A percentile compares a stretch with the other conserved stretches of the same genome.
Evolutionary conservation across 1,140 invertebrate species (phyloP).

Genomic region (Sitophilus oryzae): DNA sequence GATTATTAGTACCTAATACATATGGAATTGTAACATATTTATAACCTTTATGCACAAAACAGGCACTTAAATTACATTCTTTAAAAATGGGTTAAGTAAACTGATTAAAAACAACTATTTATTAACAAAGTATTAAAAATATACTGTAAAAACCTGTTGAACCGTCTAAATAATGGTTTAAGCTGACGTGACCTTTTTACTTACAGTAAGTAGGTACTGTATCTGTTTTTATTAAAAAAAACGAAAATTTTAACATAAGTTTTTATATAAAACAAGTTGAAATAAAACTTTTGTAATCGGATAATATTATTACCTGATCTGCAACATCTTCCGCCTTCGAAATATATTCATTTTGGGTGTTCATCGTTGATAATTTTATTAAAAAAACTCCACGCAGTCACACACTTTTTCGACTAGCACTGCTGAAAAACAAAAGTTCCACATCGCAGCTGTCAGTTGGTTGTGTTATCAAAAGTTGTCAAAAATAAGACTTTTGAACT

Average conservation of each 20-base stretch:
- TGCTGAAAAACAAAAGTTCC: slow-evolving; percentile 17
- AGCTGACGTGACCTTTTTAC: slow-evolving; percentile 29
- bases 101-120: too few relatives aligned
- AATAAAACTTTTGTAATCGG: slow-evolving; percentile 16
- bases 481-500: too few relatives aligned
- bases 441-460: slow-evolving; percentile 14
- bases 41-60: too few relatives aligned
- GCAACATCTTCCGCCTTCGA: slow-evolving; percentile 89
- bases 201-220: too few relatives aligned
- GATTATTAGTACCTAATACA: too few relatives aligned
- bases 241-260: slow-evolving; percentile 17
- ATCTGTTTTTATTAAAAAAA: slow-evolving; percentile 20
- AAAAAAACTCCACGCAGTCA: slow-evolving; percentile 36
- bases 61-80: too few relatives aligned
- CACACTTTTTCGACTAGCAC: slow-evolving; percentile 17
- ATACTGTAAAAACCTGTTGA: slow-evolving; percentile 20
- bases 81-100: too few relatives aligned
- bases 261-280: background rate
- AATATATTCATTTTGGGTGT: slow-evolving; percentile 80
- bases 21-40: too few relatives aligned
- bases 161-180: slow-evolving; percentile 10
- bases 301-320: slow-evolving; percentile 72
- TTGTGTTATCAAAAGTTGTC: too few relatives aligned
- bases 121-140: too few relatives aligned
- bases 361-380: slow-evolving; percentile 54